A percentile compares a stretch with the other conserved stretches of the same genome.
phyloP scores from a whole-genome alignment of 2,797 vertebrate genomes.

The Parotocinclus haroldoi region DNA sequence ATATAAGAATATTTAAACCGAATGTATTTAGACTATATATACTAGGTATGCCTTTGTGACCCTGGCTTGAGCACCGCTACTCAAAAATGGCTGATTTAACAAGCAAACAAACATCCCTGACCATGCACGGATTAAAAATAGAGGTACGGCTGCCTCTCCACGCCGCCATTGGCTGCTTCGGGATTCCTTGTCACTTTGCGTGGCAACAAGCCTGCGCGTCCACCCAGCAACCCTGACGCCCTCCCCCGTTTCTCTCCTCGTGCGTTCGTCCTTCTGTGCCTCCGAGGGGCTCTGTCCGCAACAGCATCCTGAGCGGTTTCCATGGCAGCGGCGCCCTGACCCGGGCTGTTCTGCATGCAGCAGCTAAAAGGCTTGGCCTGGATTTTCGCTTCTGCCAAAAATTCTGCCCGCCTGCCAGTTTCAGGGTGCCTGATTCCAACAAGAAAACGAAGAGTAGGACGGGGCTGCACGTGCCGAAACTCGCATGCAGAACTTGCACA shows the following conservation, averaged over 20 bases:
- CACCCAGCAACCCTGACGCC: conserved; percentile 66
- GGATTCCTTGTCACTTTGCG: conserved; percentile 57
- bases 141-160: conserved; percentile 51
- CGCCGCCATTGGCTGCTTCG: conserved; percentile 61
- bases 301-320: conserved; percentile 71
- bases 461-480: too few relatives aligned
- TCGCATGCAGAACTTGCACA: too few relatives aligned
- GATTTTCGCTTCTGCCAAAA: conserved; percentile 56
- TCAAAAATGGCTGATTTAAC: too few relatives aligned
- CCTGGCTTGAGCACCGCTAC: too few relatives aligned
- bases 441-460: neutral
- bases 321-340: conserved; percentile 70
- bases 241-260: conserved; percentile 44
- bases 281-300: conserved; percentile 66
- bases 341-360: conserved; percentile 57
- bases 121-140: conserved; percentile 55
- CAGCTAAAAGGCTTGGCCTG: conserved; percentile 71
- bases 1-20: too few relatives aligned
- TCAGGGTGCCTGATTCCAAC: conserved; percentile 14
- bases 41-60: neutral
- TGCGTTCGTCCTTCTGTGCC: conserved; percentile 64
- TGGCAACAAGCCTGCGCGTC: conserved; percentile 69
- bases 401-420: conserved; percentile 53
- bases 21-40: too few relatives aligned
- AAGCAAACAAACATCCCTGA: conserved; percentile 22